Evolutionary conservation across 2,888 invertebrate species (phyloP), one percentile per base, ranked within the genome.

Genomic region (Tenthredo notha): DNA sequence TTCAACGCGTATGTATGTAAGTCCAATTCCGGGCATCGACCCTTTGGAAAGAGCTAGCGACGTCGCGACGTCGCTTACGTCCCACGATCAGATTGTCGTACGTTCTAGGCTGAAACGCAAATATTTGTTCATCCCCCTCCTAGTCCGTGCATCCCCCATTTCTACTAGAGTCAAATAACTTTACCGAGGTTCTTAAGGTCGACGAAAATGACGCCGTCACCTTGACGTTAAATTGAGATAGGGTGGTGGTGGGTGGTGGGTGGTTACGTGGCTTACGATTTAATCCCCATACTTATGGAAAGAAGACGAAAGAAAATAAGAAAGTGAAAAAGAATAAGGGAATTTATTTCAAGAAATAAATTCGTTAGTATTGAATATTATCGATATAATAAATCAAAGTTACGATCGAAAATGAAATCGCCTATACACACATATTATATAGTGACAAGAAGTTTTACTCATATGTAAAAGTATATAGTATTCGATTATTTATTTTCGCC

Each of bases 401-500:
- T 15, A 12, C 10, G 47, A 47, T 47, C 47, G 12, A 47, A 47
- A 47, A 47, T 10, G 2, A 43, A 43, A 2, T 43, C 40, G 10
- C 10, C 40, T 43, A 40, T 1, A 40, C 9, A 40, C 9, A 40
- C 9, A 40, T 40, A 9, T 40, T 9, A 40, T 4, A 37, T 7
- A 37, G 37, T 7, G 37, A 43, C 10, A 10, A 43, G n/a, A 54
- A n/a, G 54, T 58, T 58, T 4, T 58, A n/a, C 21, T n/a, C 58
- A 25, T 25, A 10, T 25, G 25, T 61, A 61, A 0, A 2, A 0
- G 4, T 33, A 33, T 58, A 58, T 40, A n/a, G 10, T 29, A 40
- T 77, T 77, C 18, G 47, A 15, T 54, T 77, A 77, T 77, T 50
- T 77, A 15, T 77, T 77, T 77, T 77, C 33, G 47, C 47, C 7